phyloP scores from a whole-genome alignment of 2,113 vertebrate genomes.

The Dermatemys mawii region DNA sequence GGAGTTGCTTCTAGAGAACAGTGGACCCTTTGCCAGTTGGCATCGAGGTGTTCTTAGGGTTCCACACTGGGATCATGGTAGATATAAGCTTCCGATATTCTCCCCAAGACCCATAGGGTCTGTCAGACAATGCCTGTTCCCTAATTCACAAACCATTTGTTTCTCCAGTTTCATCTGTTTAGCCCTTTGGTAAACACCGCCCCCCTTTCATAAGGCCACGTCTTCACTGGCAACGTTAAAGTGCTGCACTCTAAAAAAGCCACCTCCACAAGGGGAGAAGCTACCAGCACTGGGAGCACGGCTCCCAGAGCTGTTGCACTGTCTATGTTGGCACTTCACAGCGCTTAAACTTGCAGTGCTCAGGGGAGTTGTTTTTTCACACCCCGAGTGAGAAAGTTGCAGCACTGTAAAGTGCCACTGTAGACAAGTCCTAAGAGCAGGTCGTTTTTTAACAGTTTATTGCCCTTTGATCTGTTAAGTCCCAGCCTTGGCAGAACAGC shows the following conservation, averaged over 20 bases:
- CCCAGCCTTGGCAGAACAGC: neutral
- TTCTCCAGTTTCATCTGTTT: neutral
- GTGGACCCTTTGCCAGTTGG: neutral
- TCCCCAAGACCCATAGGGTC: rapidly evolving
- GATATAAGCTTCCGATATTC: neutral
- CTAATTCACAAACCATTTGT: neutral
- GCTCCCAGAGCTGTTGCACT: too few relatives aligned
- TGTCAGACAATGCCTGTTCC: neutral
- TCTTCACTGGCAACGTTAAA: too few relatives aligned
- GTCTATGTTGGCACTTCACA: too few relatives aligned
- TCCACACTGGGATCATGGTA: neutral
- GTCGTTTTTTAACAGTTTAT: neutral
- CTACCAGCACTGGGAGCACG: too few relatives aligned
- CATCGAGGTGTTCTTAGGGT: neutral
- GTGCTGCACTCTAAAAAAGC: too few relatives aligned
- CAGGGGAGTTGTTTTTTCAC: too few relatives aligned
- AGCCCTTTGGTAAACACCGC: neutral
- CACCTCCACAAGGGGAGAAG: too few relatives aligned
- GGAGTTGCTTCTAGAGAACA: neutral
- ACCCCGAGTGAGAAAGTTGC: too few relatives aligned
- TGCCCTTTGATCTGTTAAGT: neutral
- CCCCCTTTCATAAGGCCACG: too few relatives aligned
- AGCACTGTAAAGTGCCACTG: too few relatives aligned
- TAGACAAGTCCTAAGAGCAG: neutral
- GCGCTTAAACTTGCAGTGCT: too few relatives aligned